Conservation (phyloP, 2,113 vertebrate genomes). For the Aegithalos caudatus region DNA sequence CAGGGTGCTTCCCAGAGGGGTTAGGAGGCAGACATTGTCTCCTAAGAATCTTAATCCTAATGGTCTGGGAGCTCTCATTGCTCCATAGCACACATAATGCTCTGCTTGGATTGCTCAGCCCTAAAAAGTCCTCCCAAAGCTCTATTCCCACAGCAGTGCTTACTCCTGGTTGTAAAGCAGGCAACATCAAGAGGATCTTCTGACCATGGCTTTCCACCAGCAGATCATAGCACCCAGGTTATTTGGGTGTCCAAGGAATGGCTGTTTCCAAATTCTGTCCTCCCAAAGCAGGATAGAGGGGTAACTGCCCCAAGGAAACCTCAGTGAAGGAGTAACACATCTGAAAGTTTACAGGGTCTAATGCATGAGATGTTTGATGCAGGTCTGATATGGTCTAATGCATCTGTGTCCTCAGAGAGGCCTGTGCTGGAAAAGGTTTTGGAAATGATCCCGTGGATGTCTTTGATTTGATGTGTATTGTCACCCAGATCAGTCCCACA, state of each 20-base stretch:
- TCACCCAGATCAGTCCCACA: fast-evolving
- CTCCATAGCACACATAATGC: not conserved
- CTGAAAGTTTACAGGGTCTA: not conserved
- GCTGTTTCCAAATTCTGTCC: not conserved
- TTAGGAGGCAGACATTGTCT: not conserved
- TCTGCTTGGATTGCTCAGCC: not conserved
- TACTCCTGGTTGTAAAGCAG: not conserved
- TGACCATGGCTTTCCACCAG: not conserved
- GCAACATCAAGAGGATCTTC: not conserved
- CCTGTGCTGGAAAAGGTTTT: not conserved
- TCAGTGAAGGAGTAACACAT: not conserved
- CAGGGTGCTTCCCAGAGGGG: fast-evolving
- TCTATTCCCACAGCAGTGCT: fast-evolving
- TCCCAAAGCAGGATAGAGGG: not conserved
- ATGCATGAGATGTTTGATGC: not conserved
- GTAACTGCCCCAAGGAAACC: not conserved
- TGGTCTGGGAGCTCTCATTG: not conserved
- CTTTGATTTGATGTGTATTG: not conserved
- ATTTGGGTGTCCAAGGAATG: not conserved
- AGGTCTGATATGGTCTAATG: not conserved
- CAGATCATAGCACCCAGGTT: not conserved
- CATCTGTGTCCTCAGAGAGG: not conserved
- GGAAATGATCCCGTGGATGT: fast-evolving
- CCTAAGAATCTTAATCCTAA: not conserved
- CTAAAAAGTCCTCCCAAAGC: not conserved